phyloP scores from a whole-genome alignment of 2,888 invertebrate genomes.

The Crossocerus cetratus region DNA sequence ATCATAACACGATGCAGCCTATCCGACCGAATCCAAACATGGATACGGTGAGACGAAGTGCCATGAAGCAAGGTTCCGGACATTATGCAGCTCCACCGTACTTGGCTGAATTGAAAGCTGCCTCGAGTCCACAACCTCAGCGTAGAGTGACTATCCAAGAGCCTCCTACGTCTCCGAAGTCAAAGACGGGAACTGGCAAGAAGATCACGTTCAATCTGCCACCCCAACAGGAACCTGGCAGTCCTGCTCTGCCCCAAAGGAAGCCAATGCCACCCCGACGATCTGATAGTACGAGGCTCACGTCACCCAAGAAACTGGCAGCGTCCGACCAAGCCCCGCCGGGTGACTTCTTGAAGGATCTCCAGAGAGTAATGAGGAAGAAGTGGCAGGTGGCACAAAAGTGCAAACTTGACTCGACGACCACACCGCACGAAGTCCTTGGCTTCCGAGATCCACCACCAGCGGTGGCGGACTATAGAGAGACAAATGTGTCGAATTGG shows the following conservation, averaged over 20 bases:
- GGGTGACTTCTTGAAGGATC: slow-evolving; percentile 90
- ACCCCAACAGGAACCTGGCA: slow-evolving; percentile 78
- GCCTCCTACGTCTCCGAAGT: slow-evolving; percentile 78
- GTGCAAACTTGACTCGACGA: slow-evolving; percentile 91
- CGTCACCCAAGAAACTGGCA: slow-evolving; percentile 86
- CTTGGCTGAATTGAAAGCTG: slow-evolving; percentile 80
- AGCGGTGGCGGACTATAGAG: slow-evolving; percentile 85
- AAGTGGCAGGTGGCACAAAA: slow-evolving; percentile 97
- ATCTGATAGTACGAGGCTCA: slow-evolving; percentile 81
- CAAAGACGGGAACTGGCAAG: slow-evolving; percentile 80
- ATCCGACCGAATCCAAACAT: slow-evolving; percentile 71
- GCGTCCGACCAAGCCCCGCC: slow-evolving; percentile 87
- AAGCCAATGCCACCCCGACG: slow-evolving; percentile 88
- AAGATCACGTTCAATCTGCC: slow-evolving; percentile 83
- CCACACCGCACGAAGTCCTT: slow-evolving; percentile 93
- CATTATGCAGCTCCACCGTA: slow-evolving; percentile 78
- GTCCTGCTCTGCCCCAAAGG: slow-evolving; percentile 81
- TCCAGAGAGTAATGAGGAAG: slow-evolving; percentile 94
- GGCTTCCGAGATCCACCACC: slow-evolving; percentile 91
- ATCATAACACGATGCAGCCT: slow-evolving; percentile 50
- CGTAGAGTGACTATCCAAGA: slow-evolving; percentile 83
- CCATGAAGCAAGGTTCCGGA: slow-evolving; percentile 69
- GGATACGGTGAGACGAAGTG: slow-evolving; percentile 73
- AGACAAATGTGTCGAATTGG: slow-evolving; percentile 93
- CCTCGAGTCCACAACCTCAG: slow-evolving; percentile 79